Evolutionary conservation across 2,797 vertebrate species (phyloP).

Genomic region (Hemibagrus guttatus): DNA sequence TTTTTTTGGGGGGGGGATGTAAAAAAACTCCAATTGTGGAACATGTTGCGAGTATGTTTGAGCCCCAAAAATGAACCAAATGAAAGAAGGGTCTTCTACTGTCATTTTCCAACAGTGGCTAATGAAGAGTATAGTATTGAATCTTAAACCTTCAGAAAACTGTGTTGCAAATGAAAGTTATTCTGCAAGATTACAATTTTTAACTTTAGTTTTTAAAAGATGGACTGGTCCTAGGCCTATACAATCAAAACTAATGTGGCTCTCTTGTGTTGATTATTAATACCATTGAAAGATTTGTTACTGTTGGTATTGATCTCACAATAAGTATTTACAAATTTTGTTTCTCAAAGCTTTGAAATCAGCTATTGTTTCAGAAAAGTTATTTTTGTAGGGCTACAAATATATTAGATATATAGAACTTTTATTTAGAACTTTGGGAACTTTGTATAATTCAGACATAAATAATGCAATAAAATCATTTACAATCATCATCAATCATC

Average conservation of each 20-base stretch:
- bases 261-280: not conserved
- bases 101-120: not conserved
- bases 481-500: not conserved
- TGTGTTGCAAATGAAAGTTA: not conserved
- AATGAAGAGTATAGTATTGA: not conserved
- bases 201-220: not conserved
- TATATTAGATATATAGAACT: too few species aligned
- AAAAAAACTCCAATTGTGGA: not conserved
- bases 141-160: not conserved
- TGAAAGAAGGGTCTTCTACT: not conserved
- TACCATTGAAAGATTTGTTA: not conserved
- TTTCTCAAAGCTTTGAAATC: not conserved
- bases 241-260: not conserved
- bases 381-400: not conserved
- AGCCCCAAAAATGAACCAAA: too few species aligned
- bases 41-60: not conserved
- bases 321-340: not conserved
- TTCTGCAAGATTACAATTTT: not conserved
- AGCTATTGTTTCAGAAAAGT: not conserved
- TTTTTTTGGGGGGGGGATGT: not conserved
- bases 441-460: not conserved
- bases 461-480: not conserved
- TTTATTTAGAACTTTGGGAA: not conserved
- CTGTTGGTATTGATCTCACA: not conserved
- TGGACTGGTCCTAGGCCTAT: not conserved